Evolutionary conservation across 1,140 invertebrate species (phyloP), one percentile per base, ranked within the genome.

Genomic region (Popillia japonica): DNA sequence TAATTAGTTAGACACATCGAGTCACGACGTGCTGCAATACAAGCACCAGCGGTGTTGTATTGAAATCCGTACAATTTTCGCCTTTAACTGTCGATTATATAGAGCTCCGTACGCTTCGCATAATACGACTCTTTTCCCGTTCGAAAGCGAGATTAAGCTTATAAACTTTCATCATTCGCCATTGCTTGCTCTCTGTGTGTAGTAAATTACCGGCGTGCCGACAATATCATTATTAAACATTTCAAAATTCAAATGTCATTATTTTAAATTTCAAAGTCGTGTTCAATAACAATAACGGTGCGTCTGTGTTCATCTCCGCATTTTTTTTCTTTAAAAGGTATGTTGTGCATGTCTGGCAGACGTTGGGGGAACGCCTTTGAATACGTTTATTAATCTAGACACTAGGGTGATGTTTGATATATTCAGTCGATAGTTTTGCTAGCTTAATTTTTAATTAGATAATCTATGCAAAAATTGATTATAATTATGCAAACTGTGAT

Each of bases 1-100:
- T 78, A 78, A 78, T 78, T 78, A 78, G 61, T 61, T 72, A 72
- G 74, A 64, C 78, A 76, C 78, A 78, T 75, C 77, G 23, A 78
- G 77, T 78, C 77, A 75, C 77, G 77, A 68, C 27, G 64, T 11
- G 55, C 72, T 34, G 34, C 64, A 40, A 74, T 44, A 42, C 17
- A 40, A 41, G 17, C 72, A 74, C 72, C 40, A 14, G 27, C 41
- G 72, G 40, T 27, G 40, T 44, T 41, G 72, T 44, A 44, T 74
- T 34, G 41, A 14, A n/a, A 17, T 17, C 17, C 48, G 48, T 55
- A 17, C 48, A 55, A 40, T 74, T 41, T 74, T 41, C 34, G 40
- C 72, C 40, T 20, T 27, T 74, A 68, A 68, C 9, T 74, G 11
- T 17, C 72, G 22, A 20, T 74, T 42, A 41, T 42, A 44, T 41